These are phyloP conservation scores for Dolichoris vasculosae DNA, from an alignment of 1,140 invertebrate species.

Conservation along the genomic window DNA sequence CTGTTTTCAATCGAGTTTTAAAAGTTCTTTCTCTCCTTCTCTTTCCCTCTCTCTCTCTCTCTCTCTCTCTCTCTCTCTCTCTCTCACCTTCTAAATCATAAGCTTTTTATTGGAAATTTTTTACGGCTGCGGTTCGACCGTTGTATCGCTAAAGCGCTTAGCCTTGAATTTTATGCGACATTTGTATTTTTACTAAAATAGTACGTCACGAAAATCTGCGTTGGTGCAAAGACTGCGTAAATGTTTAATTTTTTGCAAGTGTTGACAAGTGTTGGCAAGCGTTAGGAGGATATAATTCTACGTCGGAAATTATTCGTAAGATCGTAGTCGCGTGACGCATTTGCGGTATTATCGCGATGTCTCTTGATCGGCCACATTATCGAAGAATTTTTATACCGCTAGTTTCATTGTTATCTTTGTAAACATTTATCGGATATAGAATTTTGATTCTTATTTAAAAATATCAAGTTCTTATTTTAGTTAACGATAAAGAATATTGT, in stretches of 20 bases:
- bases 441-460: too few relatives aligned
- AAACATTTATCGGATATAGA: too few relatives aligned
- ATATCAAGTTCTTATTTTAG: background rate
- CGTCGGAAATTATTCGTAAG: background rate
- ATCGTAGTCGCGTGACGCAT: background rate
- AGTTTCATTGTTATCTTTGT: too few relatives aligned
- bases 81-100: background rate
- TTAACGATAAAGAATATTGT: background rate
- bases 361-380: too few relatives aligned
- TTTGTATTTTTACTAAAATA: background rate
- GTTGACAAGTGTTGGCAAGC: too few relatives aligned
- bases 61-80: background rate
- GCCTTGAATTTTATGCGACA: background rate
- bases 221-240: background rate
- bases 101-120: background rate
- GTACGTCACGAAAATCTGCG: background rate
- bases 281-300: background rate
- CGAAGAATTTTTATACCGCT: too few relatives aligned
- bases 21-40: background rate
- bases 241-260: background rate
- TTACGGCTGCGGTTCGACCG: background rate
- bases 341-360: too few relatives aligned
- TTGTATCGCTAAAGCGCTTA: background rate
- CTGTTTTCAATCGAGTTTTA: conserved; percentile 51
- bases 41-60: background rate